Evolutionary conservation across 2,888 invertebrate species (phyloP), one percentile per base, ranked within the genome.

Genomic region (Tachystola acroxantha): DNA sequence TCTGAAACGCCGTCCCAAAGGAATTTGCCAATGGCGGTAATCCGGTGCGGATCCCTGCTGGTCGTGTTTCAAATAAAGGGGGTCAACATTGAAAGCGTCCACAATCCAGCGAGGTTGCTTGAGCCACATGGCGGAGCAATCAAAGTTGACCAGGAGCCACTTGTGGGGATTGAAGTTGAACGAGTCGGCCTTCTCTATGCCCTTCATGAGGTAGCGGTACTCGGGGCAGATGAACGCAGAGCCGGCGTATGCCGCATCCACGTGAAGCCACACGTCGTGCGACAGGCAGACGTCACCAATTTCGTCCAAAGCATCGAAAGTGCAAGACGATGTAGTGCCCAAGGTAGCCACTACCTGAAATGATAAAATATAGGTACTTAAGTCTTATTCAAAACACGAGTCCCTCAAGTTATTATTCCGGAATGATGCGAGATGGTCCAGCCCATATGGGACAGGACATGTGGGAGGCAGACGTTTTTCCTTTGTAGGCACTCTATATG

Each of bases 141-240:
- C 99, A 59, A 99, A 99, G 76, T 97, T 99, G n/a, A 99, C 96
- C 50, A 99, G 78, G 91, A 99, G 88, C 99, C 99, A 99, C 80
- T 99, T 99, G 78, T 99, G 99, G 0, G 99, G 99, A 72, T 99
- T 99, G 67, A 99, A 98, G 77, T 99, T 98, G 74, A 99, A 98
- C 0, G 98, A 99, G 63, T 97, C 95, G 0, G 97, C 98, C 41
- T 91, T 90, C 76, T 99, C 94, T 4, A 96, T 75, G 13, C 96
- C 96, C 51, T 93, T 92, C 93, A 98, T 94, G 13, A 96, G 84
- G 63, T 96, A 91, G 27, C 97, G 93, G 76, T 94, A 97, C 81
- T 99, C 99, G 1, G 98, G 98, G 58, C 99, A 99, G 51, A 99
- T 95, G 70, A 99, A 96, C 0, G 99, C 94, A 0, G 96, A 95